phyloP scores from a whole-genome alignment of 2,888 invertebrate genomes.

The Patella caerulea region DNA sequence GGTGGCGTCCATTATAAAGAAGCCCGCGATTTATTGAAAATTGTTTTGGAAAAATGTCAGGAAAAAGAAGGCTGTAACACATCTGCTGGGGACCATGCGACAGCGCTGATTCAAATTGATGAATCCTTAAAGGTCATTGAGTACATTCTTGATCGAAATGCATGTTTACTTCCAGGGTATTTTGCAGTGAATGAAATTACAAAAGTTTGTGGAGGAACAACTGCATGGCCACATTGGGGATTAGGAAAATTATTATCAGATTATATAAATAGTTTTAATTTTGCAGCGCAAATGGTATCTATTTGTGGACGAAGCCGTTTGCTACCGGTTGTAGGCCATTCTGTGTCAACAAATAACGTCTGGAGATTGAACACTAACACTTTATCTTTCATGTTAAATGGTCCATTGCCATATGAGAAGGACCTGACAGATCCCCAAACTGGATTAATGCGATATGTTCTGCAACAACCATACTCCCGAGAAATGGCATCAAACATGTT shows the following conservation, averaged over 20 bases:
- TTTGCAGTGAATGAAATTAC: conserved; percentile 95
- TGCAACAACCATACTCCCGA: conserved; percentile 94
- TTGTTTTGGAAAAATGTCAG: conserved; percentile 85
- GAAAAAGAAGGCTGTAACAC: conserved; percentile 62
- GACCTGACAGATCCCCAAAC: conserved; percentile 91
- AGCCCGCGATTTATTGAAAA: conserved; percentile 71
- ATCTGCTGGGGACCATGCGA: not conserved
- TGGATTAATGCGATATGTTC: conserved; percentile 86
- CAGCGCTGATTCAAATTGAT: conserved; percentile 9
- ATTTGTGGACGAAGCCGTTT: conserved; percentile 85
- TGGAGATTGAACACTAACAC: conserved; percentile 93
- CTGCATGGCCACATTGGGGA: conserved; percentile 93
- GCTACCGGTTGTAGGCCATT: conserved; percentile 92
- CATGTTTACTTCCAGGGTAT: conserved; percentile 92
- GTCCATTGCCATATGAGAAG: conserved; percentile 89
- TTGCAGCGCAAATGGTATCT: conserved; percentile 95
- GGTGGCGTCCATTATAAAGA: conserved; percentile 95
- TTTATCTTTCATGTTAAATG: conserved; percentile 80
- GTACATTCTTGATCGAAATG: conserved; percentile 92
- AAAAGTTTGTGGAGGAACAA: conserved; percentile 86
- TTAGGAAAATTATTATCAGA: conserved; percentile 87
- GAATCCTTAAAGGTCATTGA: conserved; percentile 77
- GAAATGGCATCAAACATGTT: conserved; percentile 97
- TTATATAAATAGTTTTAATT: conserved; percentile 93
- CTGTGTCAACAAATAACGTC: conserved; percentile 84